phyloP scores from a whole-genome alignment of 1,140 invertebrate species.

The Vollenhovia emeryi region DNA sequence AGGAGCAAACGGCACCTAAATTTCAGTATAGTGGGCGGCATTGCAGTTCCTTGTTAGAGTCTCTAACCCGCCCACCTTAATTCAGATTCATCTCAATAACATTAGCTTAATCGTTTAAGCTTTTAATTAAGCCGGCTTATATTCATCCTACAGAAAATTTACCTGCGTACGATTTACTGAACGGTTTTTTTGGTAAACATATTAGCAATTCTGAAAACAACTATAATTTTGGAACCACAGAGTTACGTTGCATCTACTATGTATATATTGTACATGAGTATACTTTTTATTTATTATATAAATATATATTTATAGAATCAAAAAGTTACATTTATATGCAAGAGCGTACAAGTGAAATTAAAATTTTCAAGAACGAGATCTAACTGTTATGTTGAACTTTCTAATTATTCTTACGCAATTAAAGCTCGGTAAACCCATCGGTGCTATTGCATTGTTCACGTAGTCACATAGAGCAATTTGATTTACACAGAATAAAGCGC shows the following conservation, averaged over 20 bases:
- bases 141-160: constrained; percentile 70
- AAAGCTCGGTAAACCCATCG: not conserved
- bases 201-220: constrained; percentile 8
- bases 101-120: constrained; percentile 81
- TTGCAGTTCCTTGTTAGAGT: constrained; percentile 76
- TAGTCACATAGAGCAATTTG: constrained; percentile 6
- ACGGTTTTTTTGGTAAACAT: not conserved
- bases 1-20: constrained; percentile 68
- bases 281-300: not conserved
- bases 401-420: not conserved
- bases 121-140: constrained; percentile 78
- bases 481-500: constrained; percentile 37
- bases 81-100: constrained; percentile 82
- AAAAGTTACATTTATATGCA: not conserved
- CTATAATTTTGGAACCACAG: not conserved
- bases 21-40: constrained; percentile 76
- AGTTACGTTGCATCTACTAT: not conserved
- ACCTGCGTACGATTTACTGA: constrained; percentile 28
- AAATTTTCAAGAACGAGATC: not conserved
- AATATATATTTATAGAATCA: too few species aligned
- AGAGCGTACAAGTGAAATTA: not conserved
- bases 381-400: not conserved
- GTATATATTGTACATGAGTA: not conserved
- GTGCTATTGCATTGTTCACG: not conserved
- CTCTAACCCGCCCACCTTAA: constrained; percentile 74